Evolutionary conservation across 2,888 invertebrate species (phyloP), one percentile per base, ranked within the genome.

Genomic region (Onthophagus sagittarius): DNA sequence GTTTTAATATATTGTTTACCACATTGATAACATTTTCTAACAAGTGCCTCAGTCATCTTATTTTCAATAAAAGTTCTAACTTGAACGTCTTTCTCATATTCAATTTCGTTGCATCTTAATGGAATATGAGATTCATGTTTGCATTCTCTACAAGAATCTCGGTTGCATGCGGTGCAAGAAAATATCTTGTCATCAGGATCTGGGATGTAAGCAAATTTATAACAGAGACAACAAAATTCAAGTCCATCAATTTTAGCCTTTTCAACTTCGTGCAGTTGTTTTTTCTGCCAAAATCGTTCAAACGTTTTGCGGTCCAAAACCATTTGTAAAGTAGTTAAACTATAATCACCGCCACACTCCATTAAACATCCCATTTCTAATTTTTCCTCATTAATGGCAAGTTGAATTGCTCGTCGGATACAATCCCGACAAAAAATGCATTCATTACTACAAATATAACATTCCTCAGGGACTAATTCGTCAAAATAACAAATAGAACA

Each of bases 401-500:
- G 77, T 76, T 86, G 86, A 0, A 84, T 83, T 0, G 86, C 86
- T 11, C 77, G 81, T 73, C 80, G 79, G 0, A 89, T 82, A 76
- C 89, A 89, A 0, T 82, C 80, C 73, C 85, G 85, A 77, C 89
- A 89, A 75, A 84, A 84, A 31, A 81, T 75, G 74, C 84, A 84
- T 63, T 77, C 80, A n/a, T 81, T 80, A 63, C 77, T 80, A 74
- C 85, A 85, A 72, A 80, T 80, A 73, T 80, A 83, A 75, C 82
- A 82, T 71, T 84, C 86, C 76, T 85, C 85, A 0, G 84, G 84
- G 14, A 88, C 81, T 33, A 87, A 79, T 76, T 89, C 88, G 69
- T 87, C 87, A 69, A 88, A 88, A 75, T 77, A 90, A 77, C 91
- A 90, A 78, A 88, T 88, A 31, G 82, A 82, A 80, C 91, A 91